Evolutionary conservation across 1,140 invertebrate genomes (phyloP), one percentile per base, ranked within the genome.

Genomic region (Cherax destructor): DNA sequence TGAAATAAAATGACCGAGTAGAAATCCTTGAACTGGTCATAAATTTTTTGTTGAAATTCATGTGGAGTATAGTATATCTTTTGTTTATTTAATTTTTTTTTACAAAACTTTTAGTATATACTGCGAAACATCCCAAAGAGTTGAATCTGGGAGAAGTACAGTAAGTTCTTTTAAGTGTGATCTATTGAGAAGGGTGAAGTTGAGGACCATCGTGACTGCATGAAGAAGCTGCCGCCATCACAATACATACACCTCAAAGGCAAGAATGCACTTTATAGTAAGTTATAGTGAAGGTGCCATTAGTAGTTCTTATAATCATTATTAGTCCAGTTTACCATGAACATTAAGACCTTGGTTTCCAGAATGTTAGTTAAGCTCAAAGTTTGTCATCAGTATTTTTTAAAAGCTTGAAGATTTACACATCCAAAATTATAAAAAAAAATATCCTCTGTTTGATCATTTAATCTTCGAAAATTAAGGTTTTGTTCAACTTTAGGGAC

Each of bases 91-190:
- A 56, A 56, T 13, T 59, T 65, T 21, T 21, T 65, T 18, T 18
- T 65, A 65, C 61, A 65, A 65, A 65, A 65, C 24, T 9, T 30
- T 74, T 74, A 74, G 69, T 11, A 7, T 74, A 74, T 6, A 11
- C 61, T 9, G 7, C 69, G 30, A 74, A 74, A 74, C 69, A 74
- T 74, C 69, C 24, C 21, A 30, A 30, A 74, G 24, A 41, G 24
- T 69, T 74, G 69, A 74, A 74, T 74, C 69, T 74, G 69, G 69
- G 24, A 74, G 69, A 30, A 74, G 24, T 74, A 74, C 69, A 74
- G 69, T 74, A 74, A 74, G 69, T 74, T 30, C 69, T 74, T 74
- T 74, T 74, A 74, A 24, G 69, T 74, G 69, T 74, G 69, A 74
- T 74, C n/a, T 74, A 74, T 74, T 74, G 69, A 30, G 69, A 21